Evolutionary conservation across 1,140 invertebrate species (phyloP), one percentile per base, ranked within the genome.

Genomic region (Zaprionus ornatus): DNA sequence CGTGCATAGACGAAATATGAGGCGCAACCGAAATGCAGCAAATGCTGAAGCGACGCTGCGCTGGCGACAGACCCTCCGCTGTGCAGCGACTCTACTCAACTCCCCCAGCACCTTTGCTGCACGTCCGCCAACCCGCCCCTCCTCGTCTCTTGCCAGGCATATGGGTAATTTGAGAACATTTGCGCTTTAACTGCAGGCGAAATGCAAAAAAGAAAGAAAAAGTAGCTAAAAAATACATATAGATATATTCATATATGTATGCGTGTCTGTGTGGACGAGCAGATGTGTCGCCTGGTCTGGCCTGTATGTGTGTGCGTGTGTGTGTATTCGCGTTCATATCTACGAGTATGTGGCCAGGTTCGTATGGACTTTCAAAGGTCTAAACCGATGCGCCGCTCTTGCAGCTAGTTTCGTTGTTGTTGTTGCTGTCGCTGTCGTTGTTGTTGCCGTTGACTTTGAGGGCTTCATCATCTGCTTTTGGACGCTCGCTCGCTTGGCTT

Each of bases 401-500:
- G 77, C 56, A 82, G 82, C 64, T 55, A 73, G 64, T 66, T 71
- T 62, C 77, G 66, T 63, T 73, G 68, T 37, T 27, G 45, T 29
- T 73, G 63, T 15, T 67, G 35, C 40, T 64, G 57, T 9, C 48
- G 81, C 42, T 69, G 64, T 23, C 40, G 61, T 35, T 61, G 65
- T 59, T 70, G 71, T 83, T 83, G 67, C 60, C 70, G 68, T 72
- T 82, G 85, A 90, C 85, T 90, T 90, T 90, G 85, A 90, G 85
- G 85, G 85, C 85, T 90, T 90, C 85, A 90, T 90, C 85, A 85
- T 90, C 85, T 90, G 85, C 85, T 88, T 90, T 88, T 71, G 85
- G 84, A 80, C 83, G 80, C 80, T 77, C 86, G 74, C 68, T 77
- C 61, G 80, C 79, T 86, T 68, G 76, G 72, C 56, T 54, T 52